Conservation (phyloP, 2,888 invertebrate species). For the Galerucella calmariensis region DNA sequence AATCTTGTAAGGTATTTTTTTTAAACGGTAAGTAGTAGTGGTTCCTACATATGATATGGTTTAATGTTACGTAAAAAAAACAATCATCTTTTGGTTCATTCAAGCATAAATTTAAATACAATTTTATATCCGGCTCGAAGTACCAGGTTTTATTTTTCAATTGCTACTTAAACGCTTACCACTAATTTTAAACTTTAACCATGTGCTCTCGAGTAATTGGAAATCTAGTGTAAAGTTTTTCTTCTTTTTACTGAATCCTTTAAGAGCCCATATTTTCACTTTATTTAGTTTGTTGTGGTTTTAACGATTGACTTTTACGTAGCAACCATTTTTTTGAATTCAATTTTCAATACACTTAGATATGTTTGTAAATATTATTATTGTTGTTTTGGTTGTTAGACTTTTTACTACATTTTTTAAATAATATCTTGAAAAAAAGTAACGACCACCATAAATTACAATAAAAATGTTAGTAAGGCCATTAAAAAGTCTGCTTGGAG, state of each 20-base stretch:
- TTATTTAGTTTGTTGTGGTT: neutral
- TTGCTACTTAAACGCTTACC: too few species aligned
- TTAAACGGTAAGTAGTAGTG: neutral
- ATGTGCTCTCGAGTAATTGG: too few species aligned
- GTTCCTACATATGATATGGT: conserved; percentile 26
- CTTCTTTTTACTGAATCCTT: too few species aligned
- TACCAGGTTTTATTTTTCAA: too few species aligned
- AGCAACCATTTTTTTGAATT: conserved; percentile 16
- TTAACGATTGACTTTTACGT: conserved; percentile 14
- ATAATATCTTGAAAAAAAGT: conserved; percentile 6
- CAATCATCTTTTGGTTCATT: neutral
- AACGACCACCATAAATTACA: neutral
- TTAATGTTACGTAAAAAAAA: conserved; percentile 22
- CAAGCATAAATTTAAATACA: neutral
- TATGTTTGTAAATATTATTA: conserved; percentile 32
- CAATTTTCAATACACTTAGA: conserved; percentile 18
- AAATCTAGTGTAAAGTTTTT: too few species aligned
- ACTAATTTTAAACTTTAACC: too few species aligned
- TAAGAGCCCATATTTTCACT: too few species aligned
- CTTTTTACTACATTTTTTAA: conserved; percentile 22
- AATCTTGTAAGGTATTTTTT: conserved; percentile 25
- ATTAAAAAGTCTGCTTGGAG: too few species aligned
- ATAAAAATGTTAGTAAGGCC: too few species aligned
- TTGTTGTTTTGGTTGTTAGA: conserved; percentile 31
- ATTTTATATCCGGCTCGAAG: too few species aligned